These are phyloP conservation scores for Formica exsecta DNA, from an alignment of 1,140 invertebrate genomes.

Conservation along the genomic window DNA sequence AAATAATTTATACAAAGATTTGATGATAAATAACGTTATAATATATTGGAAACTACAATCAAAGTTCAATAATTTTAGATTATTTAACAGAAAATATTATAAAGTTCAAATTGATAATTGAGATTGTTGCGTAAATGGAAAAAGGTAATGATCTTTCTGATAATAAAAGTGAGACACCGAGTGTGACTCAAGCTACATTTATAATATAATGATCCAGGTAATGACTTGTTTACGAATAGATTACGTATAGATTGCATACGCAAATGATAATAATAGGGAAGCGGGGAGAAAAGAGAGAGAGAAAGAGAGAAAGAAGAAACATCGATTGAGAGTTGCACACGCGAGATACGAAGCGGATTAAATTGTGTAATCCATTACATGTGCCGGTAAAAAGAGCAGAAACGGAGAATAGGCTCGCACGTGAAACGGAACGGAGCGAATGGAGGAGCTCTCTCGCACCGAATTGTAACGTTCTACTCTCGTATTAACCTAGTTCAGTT, in stretches of 20 bases:
- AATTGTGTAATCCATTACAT: conserved; percentile 59
- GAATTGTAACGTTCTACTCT: conserved; percentile 45
- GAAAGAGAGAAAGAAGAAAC: neutral
- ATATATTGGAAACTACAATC: neutral
- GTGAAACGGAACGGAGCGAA: conserved; percentile 56
- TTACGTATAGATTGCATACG: neutral
- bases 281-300: neutral
- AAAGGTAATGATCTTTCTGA: neutral
- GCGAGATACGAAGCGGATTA: conserved; percentile 54
- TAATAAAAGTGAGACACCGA: conserved; percentile 9
- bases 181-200: neutral
- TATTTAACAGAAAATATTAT: neutral
- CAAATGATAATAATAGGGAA: conserved; percentile 32
- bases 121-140: neutral
- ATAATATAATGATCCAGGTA: conserved; percentile 1
- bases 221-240: neutral
- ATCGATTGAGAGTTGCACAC: conserved; percentile 30
- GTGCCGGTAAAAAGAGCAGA: conserved; percentile 41
- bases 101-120: neutral
- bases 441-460: conserved; percentile 14
- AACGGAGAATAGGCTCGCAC: conserved; percentile 27
- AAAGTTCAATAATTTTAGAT: neutral
- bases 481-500: conserved; percentile 73
- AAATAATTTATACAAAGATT: conserved; percentile 9
- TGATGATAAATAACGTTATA: neutral